Evolutionary conservation across 2,113 vertebrate species (phyloP).

Genomic region (Limnothrissa miodon): DNA sequence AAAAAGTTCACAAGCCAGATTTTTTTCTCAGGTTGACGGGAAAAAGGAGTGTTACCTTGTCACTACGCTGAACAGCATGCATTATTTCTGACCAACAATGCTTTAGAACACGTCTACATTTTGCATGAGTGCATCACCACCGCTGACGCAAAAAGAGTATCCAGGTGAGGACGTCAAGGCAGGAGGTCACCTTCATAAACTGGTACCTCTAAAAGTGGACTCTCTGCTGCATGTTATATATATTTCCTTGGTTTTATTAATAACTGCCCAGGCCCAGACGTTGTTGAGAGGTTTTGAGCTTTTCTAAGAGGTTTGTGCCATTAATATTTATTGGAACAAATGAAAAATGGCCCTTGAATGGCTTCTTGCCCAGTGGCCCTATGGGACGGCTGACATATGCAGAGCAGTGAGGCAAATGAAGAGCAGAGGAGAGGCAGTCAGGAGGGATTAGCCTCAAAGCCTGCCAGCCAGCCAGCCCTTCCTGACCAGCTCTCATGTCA

Average conservation of each 20-base stretch:
- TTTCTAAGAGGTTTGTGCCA: constrained; percentile 20
- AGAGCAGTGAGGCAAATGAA: constrained; percentile 52
- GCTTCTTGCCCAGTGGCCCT: constrained; percentile 28
- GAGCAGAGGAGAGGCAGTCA: constrained; percentile 54
- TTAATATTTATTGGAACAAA: constrained; percentile 38
- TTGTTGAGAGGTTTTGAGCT: constrained; percentile 14
- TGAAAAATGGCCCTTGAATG: constrained; percentile 31
- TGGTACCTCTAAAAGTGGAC: not conserved
- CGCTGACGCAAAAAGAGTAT: not conserved
- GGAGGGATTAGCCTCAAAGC: constrained; percentile 51
- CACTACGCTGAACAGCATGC: not conserved
- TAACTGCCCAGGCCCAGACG: not conserved
- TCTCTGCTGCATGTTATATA: not conserved
- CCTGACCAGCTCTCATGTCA: constrained; percentile 44
- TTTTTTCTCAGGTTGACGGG: not conserved
- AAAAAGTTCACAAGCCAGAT: not conserved
- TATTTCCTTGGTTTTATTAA: constrained; percentile 19
- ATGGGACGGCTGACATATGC: constrained; percentile 52
- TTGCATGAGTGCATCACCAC: not conserved
- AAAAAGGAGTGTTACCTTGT: not conserved
- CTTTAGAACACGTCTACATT: not conserved
- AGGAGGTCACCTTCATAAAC: not conserved
- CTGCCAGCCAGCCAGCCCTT: constrained; percentile 34
- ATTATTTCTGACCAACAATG: not conserved
- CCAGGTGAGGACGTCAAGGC: not conserved